Percentiles rank a stretch among this genome's conserved stretches.
Conservation (phyloP, 2,113 vertebrate genomes). For the Argyrosomus japonicus region DNA sequence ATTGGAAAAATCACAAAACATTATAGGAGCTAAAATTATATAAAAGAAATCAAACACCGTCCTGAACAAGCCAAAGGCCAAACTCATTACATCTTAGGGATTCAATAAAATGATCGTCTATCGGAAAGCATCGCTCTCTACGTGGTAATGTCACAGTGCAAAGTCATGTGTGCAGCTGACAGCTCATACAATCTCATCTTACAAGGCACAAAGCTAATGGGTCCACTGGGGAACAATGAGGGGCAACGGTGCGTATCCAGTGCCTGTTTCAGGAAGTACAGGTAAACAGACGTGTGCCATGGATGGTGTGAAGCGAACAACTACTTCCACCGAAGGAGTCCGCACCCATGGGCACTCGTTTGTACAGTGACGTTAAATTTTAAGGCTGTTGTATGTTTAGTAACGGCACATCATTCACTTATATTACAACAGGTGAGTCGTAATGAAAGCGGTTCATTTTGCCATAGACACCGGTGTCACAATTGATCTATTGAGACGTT, state of each 20-base stretch:
- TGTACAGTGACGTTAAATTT: too few relatives aligned
- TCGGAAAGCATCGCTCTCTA: conserved; percentile 31
- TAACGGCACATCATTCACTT: too few relatives aligned
- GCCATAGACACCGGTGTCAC: too few relatives aligned
- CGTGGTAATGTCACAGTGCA: conserved; percentile 73
- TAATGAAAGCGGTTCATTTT: too few relatives aligned
- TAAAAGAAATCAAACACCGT: background rate
- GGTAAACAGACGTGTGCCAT: background rate
- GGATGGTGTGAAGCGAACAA: background rate
- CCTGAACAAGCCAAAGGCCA: conserved; percentile 25
- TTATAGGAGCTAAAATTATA: background rate
- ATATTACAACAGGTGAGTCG: too few relatives aligned
- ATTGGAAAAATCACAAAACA: background rate
- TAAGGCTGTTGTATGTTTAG: too few relatives aligned
- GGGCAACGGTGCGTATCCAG: background rate
- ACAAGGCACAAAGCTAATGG: conserved; percentile 74
- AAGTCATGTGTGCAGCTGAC: conserved; percentile 68
- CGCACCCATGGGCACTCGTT: too few relatives aligned
- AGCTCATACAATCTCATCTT: conserved; percentile 67
- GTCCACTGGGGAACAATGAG: background rate
- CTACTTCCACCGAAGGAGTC: background rate
- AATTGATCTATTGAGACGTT: too few relatives aligned
- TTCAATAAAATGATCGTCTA: background rate
- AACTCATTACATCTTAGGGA: conserved; percentile 23
- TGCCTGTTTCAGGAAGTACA: background rate